Evolutionary conservation across 2,113 vertebrate species (phyloP).

Genomic region (Anhinga anhinga): DNA sequence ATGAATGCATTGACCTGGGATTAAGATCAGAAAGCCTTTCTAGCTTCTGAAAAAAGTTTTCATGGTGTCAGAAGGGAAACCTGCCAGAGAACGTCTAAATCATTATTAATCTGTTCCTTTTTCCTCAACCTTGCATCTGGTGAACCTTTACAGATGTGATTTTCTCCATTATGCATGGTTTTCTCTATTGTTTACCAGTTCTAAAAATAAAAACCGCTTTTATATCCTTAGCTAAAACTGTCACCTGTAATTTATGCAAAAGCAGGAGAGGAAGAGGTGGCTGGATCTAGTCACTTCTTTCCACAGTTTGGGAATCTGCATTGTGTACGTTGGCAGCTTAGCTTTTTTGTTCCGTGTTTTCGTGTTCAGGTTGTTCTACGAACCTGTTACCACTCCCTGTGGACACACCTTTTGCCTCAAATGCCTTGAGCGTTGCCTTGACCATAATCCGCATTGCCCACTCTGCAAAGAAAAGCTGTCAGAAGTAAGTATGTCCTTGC

Average conservation of each 20-base stretch:
- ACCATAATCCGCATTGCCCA: constrained; percentile 89
- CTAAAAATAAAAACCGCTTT: neutral
- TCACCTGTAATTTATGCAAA: neutral
- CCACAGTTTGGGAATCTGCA: neutral
- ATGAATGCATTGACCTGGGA: neutral
- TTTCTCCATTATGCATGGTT: neutral
- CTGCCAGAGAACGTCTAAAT: neutral
- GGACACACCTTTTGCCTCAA: constrained; percentile 95
- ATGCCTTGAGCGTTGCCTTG: constrained; percentile 91
- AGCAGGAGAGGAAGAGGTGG: neutral
- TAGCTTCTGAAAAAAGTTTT: neutral
- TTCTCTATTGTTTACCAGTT: neutral
- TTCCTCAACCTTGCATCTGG: neutral
- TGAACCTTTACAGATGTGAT: neutral
- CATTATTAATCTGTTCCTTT: neutral
- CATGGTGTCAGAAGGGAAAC: neutral
- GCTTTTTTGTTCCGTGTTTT: neutral
- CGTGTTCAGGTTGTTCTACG: constrained; percentile 86
- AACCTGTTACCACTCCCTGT: constrained; percentile 90
- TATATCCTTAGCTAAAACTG: neutral
- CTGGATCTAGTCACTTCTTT: neutral
- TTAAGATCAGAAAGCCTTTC: neutral
- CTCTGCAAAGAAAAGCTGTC: constrained; percentile 92
- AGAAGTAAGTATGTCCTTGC: constrained; percentile 75
- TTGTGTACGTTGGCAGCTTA: constrained; percentile 3